phyloP scores from a whole-genome alignment of 2,113 vertebrate species.

The Piaya cayana region DNA sequence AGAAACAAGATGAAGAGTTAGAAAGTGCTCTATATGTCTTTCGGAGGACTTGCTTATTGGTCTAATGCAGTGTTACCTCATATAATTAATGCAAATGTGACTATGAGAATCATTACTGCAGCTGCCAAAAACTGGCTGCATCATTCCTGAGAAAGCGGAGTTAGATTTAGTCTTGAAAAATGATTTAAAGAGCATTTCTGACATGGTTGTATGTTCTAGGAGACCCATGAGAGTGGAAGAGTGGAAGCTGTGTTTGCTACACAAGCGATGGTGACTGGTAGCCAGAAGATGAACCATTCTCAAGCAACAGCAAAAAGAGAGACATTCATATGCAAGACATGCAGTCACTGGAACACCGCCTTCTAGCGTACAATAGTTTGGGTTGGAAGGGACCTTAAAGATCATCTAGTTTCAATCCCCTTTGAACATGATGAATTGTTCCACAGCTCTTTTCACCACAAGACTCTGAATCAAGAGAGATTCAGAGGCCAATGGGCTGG shows the following conservation, averaged over 20 bases:
- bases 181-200: background rate
- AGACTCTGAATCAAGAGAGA: background rate
- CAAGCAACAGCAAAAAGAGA: background rate
- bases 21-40: background rate
- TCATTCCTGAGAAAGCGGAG: background rate
- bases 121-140: background rate
- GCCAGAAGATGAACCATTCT: background rate
- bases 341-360: background rate
- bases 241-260: background rate
- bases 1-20: background rate
- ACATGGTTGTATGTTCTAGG: background rate
- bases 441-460: background rate
- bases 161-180: background rate
- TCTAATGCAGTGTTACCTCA: too few relatives aligned
- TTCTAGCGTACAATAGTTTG: background rate
- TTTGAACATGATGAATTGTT: background rate
- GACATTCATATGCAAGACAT: background rate
- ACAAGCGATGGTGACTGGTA: background rate
- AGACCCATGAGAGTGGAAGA: background rate
- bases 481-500: background rate
- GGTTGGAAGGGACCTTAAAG: too few relatives aligned
- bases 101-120: too few relatives aligned
- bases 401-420: too few relatives aligned
- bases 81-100: background rate
- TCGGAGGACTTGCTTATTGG: background rate